Evolutionary conservation across 2,888 invertebrate species (phyloP), one percentile per base, ranked within the genome.

Genomic region (Nematopogon swammerdamellus): DNA sequence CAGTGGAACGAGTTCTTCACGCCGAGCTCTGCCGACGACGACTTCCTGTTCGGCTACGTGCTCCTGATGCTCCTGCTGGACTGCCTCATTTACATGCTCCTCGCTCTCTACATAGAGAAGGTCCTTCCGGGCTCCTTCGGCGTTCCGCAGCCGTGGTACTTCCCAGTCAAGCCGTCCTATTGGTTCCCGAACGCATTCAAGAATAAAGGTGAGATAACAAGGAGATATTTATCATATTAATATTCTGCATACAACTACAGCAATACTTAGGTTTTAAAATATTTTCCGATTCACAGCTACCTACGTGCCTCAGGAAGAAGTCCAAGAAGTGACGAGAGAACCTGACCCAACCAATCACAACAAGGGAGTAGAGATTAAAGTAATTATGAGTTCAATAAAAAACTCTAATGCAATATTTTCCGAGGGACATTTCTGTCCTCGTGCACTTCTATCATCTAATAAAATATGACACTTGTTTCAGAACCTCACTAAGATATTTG

Each of bases 121-220:
- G 84, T 97, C 10, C 81, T 87, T 53, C 96, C 96, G 0, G 95
- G 95, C 10, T 88, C 90, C 14, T 92, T 83, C 65, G 95, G 95
- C 3, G 86, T 95, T 0, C 87, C 91, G 0, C 84, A 85, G 53
- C 87, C 86, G 19, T 95, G 92, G 86, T 86, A 94, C 62, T 96
- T 93, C 62, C 85, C 86, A 0, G 81, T 92, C 47, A 82, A 82
- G 43, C 65, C 69, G 19, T 59, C 64, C 1, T 87, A 80, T 60
- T 87, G 87, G 87, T 73, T 62, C 44, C 61, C 68, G 6, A 46
- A 36, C 44, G 52, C 36, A 45, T 52, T 49, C 44, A 52, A 50
- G 30, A 49, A n/a, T 16, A 50, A 36, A 18, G 49, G 36, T 36
- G n/a, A 36, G 25, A 25, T n/a, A n/a, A n/a, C n/a, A n/a, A n/a